Conservation (phyloP, 2,888 invertebrate genomes). For the Athalia cordata region DNA sequence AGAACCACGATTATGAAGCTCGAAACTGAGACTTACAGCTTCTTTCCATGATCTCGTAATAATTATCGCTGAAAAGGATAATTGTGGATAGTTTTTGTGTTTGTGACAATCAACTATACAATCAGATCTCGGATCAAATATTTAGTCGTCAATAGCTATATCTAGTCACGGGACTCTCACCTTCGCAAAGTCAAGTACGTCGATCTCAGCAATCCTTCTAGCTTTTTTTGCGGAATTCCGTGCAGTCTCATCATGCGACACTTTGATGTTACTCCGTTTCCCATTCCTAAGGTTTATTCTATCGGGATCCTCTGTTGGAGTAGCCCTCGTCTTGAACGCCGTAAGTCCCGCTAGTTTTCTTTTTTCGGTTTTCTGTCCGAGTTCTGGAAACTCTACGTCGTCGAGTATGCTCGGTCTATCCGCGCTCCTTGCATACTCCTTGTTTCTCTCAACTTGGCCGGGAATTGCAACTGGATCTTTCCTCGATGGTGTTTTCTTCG, state of each 20-base stretch:
- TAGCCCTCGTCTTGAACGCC: not conserved
- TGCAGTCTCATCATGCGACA: not conserved
- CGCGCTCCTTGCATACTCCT: not conserved
- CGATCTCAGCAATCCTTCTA: slow-evolving; percentile 45
- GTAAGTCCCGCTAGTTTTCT: slow-evolving; percentile 35
- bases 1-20: too few species aligned
- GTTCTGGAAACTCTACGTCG: slow-evolving; percentile 50
- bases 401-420: slow-evolving; percentile 31
- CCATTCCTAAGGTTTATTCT: not conserved
- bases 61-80: too few species aligned
- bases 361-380: slow-evolving; percentile 48
- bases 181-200: too few species aligned
- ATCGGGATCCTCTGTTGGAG: not conserved
- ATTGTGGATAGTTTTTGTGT: too few species aligned
- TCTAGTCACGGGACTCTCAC: too few species aligned
- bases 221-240: slow-evolving; percentile 40
- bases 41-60: too few species aligned
- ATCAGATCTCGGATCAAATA: too few species aligned
- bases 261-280: not conserved
- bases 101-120: too few species aligned
- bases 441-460: not conserved
- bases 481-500: not conserved
- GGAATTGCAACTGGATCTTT: not conserved
- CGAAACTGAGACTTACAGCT: too few species aligned
- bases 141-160: too few species aligned